Evolutionary conservation across 2,888 invertebrate species (phyloP).

Genomic region (Tenthredo scrophulariae): DNA sequence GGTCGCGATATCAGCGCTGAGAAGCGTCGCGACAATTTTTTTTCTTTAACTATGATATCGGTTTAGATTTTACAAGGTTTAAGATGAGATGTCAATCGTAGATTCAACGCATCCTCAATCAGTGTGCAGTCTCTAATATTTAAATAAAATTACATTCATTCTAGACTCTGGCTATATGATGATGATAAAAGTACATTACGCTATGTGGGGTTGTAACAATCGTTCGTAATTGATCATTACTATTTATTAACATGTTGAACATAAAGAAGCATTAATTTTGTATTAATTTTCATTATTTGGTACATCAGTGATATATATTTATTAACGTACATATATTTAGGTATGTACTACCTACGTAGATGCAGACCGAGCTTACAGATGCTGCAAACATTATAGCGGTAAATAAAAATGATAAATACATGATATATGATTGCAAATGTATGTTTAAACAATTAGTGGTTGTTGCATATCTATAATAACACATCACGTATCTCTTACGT

Average conservation of each 20-base stretch:
- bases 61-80: background rate
- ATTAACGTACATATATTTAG: background rate
- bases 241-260: background rate
- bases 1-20: conserved; percentile 26
- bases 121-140: too few relatives aligned
- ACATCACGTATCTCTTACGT: background rate
- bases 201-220: background rate
- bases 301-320: conserved; percentile 4
- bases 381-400: background rate
- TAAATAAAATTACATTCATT: too few relatives aligned
- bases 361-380: background rate
- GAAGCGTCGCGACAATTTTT: background rate
- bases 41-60: background rate
- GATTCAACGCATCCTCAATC: too few relatives aligned
- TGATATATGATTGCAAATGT: background rate
- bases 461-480: background rate
- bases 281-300: background rate
- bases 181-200: background rate
- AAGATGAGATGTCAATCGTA: background rate
- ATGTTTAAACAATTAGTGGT: background rate
- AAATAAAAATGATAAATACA: background rate
- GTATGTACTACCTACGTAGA: background rate
- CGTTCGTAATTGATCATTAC: background rate
- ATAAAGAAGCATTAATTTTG: background rate
- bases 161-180: background rate